Evolutionary conservation across 2,113 vertebrate species (phyloP).

Genomic region (Donacobius atricapilla): DNA sequence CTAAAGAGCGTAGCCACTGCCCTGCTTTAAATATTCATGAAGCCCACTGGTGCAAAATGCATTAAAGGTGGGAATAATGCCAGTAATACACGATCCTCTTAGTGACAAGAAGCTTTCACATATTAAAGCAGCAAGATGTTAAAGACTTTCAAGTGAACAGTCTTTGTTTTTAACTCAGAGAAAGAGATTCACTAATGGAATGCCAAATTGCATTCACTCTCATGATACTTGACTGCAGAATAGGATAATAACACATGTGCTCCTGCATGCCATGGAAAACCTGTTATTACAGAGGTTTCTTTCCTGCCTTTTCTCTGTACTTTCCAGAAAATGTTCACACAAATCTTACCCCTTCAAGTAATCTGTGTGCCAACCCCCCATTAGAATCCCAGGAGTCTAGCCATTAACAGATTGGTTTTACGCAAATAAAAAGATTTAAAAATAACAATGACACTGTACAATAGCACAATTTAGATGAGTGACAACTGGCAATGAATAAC

Average conservation of each 20-base stretch:
- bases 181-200: slow-evolving; percentile 58
- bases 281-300: slow-evolving; percentile 3
- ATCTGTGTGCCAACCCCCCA: not conserved
- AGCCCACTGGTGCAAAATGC: slow-evolving; percentile 62
- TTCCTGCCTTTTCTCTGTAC: not conserved
- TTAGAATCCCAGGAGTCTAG: not conserved
- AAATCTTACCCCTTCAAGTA: not conserved
- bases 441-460: slow-evolving; percentile 28
- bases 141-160: slow-evolving; percentile 66
- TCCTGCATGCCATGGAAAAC: not conserved
- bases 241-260: not conserved
- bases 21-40: slow-evolving; percentile 76
- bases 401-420: slow-evolving; percentile 6
- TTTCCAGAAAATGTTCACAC: not conserved
- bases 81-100: slow-evolving; percentile 57
- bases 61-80: slow-evolving; percentile 74
- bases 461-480: slow-evolving; percentile 2
- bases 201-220: slow-evolving; percentile 28
- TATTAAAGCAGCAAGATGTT: slow-evolving; percentile 66
- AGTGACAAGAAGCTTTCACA: slow-evolving; percentile 64
- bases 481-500: not conserved
- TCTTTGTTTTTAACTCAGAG: slow-evolving; percentile 60
- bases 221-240: slow-evolving; percentile 1
- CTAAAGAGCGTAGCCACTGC: slow-evolving; percentile 53
- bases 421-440: slow-evolving; percentile 22